A percentile compares a stretch with the other conserved stretches of the same genome.
Evolutionary conservation across 1,140 invertebrate species (phyloP).

Genomic region (Caerostris darwini): DNA sequence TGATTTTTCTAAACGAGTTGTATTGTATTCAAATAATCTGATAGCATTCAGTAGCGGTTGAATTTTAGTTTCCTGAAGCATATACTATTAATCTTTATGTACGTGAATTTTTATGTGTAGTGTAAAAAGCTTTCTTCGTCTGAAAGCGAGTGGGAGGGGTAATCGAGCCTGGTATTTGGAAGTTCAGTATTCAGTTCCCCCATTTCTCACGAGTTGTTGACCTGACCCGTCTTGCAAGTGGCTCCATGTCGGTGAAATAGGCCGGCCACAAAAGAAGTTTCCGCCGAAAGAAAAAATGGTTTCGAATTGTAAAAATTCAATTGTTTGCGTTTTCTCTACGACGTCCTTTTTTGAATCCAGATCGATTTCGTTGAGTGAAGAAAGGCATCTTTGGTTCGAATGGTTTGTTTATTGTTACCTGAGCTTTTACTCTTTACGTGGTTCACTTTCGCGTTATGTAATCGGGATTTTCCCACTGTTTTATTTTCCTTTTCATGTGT

Average conservation of each 20-base stretch:
- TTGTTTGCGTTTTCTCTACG: background rate
- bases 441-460: conserved; percentile 5
- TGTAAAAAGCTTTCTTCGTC: too few relatives aligned
- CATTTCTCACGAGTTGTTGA: conserved; percentile 51
- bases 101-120: too few relatives aligned
- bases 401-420: conserved; percentile 4
- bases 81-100: too few relatives aligned
- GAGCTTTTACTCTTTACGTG: background rate
- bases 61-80: too few relatives aligned
- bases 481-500: background rate
- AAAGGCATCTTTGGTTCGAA: background rate
- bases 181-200: background rate
- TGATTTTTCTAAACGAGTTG: too few relatives aligned
- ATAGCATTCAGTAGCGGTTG: too few relatives aligned
- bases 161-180: background rate
- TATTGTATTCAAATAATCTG: too few relatives aligned
- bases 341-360: background rate
- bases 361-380: background rate
- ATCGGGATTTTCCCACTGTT: background rate
- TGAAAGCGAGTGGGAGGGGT: background rate
- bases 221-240: conserved; percentile 51
- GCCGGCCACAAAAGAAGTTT: conserved; percentile 50
- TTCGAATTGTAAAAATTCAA: background rate
- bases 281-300: background rate
- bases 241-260: conserved; percentile 56